These are phyloP conservation scores for Narcine bancroftii DNA, from an alignment of 2,113 vertebrate genomes.

Conservation along the genomic window DNA sequence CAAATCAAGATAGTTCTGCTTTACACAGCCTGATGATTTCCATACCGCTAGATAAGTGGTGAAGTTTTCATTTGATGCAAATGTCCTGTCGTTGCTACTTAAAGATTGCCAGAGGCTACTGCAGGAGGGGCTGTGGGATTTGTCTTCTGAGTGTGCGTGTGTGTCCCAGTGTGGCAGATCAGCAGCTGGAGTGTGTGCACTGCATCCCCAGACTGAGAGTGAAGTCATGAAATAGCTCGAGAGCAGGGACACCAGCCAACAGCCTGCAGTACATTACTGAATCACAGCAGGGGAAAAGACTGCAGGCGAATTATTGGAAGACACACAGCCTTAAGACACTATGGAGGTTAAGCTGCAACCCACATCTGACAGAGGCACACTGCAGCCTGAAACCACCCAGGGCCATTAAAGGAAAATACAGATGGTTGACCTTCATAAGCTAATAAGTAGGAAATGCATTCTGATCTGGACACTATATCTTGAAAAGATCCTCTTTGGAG, in stretches of 20 bases:
- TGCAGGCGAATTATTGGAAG: conserved; percentile 22
- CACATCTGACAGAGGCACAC: conserved; percentile 24
- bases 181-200: conserved; percentile 29
- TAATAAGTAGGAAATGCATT: neutral
- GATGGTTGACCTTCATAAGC: neutral
- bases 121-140: conserved; percentile 1
- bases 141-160: conserved; percentile 8
- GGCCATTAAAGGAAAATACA: conserved; percentile 4
- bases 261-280: conserved; percentile 31
- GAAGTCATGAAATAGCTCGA: conserved; percentile 30
- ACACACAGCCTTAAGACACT: neutral
- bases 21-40: neutral
- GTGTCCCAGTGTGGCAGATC: conserved; percentile 31
- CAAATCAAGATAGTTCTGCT: neutral
- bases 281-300: conserved; percentile 18
- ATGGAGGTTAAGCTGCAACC: conserved; percentile 8
- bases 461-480: neutral
- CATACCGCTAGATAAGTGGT: neutral
- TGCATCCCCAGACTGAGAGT: conserved; percentile 22
- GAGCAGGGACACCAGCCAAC: conserved; percentile 28
- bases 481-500: neutral
- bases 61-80: neutral
- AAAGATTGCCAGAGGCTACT: conserved; percentile 20
- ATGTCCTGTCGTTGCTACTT: neutral
- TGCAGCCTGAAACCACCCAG: neutral